Percentiles rank a stretch among this genome's conserved stretches.
Evolutionary conservation across 2,888 invertebrate species (phyloP).

Genomic region (Hesperia comma): DNA sequence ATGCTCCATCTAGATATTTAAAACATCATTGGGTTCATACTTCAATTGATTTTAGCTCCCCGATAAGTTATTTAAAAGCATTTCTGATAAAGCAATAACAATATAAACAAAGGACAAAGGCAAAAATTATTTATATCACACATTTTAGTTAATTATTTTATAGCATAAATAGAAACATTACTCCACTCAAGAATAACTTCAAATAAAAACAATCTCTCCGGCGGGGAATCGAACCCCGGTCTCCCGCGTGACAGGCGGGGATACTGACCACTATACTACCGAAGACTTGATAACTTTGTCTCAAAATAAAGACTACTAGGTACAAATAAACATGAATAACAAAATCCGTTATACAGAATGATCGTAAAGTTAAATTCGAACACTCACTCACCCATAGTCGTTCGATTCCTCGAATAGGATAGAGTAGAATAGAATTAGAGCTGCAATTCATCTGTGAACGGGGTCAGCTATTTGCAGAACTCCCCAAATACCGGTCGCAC

Average conservation of each 20-base stretch:
- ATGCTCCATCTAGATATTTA: too few relatives aligned
- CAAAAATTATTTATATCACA: too few relatives aligned
- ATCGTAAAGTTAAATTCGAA: neutral
- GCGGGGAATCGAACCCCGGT: slow-evolving; percentile 85
- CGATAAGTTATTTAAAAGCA: too few relatives aligned
- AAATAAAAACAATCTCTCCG: slow-evolving; percentile 51
- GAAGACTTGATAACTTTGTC: slow-evolving; percentile 47
- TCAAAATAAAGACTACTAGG: neutral
- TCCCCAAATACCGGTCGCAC: slow-evolving; percentile 5
- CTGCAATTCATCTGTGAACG: slow-evolving; percentile 1
- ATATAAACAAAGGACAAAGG: too few relatives aligned
- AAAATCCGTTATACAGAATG: too few relatives aligned
- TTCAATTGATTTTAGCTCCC: too few relatives aligned
- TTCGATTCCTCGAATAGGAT: neutral
- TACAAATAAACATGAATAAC: neutral
- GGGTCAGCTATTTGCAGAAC: slow-evolving; percentile 18
- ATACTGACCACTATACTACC: slow-evolving; percentile 85
- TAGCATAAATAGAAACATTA: too few relatives aligned
- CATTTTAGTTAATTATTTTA: too few relatives aligned
- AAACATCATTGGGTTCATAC: too few relatives aligned
- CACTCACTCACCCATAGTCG: neutral
- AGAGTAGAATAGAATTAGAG: neutral
- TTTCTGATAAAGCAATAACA: too few relatives aligned
- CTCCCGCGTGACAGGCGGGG: slow-evolving; percentile 85
- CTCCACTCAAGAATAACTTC: neutral